Base-by-base conservation (phyloP, 2,888 invertebrate genomes). In the Mimas tiliae region DNA sequence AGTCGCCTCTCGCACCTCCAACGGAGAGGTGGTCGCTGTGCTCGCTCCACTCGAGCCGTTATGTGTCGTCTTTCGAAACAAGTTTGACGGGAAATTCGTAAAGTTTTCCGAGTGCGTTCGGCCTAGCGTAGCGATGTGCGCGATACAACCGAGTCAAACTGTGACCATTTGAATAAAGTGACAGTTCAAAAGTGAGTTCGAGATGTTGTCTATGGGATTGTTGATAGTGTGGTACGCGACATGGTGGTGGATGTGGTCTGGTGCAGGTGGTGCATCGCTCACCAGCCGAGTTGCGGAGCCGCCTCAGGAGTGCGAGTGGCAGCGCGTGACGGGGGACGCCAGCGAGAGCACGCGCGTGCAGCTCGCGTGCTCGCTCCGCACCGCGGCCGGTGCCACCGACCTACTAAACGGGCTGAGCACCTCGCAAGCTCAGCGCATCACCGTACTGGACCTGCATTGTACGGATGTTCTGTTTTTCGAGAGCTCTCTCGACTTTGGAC, bases 231-330 rank as follows among this genome's bases (percentile, higher is more conserved):
- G 88, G 86, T 89, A 80, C 78, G 85, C 84, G 72, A 83, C 81
- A 68, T 92, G 83, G 84, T 91, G 88, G 79, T 91, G 90, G 87
- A 80, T 87, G 83, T 88, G 81, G 72, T 74, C 84, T 72, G 82
- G 88, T 76, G 86, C 87, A 79, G 76, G 88, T 82, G 88, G 91
- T 75, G 90, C 92, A 68, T 91, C 93, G 74, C 81, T 93, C 83
- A 93, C 93, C 72, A 91, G 91, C 74, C 91, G 94, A 71, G 92
- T 94, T 82, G 95, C 95, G 76, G 95, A 95, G 84, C 95, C 95
- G 68, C 96, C 96, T 72, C 95, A 94, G 86, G 96, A 96, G 86
- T 96, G 96, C 90, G 95, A 95, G 86, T 96, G 96, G 96, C 95
- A 95, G 85, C 93, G 94, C 68, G 93, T 93, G 80, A 93, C 93